Percentiles rank a stretch among this genome's conserved stretches.
Evolutionary conservation across 2,797 vertebrate species (phyloP).

Genomic region (Neoniphon sammara): DNA sequence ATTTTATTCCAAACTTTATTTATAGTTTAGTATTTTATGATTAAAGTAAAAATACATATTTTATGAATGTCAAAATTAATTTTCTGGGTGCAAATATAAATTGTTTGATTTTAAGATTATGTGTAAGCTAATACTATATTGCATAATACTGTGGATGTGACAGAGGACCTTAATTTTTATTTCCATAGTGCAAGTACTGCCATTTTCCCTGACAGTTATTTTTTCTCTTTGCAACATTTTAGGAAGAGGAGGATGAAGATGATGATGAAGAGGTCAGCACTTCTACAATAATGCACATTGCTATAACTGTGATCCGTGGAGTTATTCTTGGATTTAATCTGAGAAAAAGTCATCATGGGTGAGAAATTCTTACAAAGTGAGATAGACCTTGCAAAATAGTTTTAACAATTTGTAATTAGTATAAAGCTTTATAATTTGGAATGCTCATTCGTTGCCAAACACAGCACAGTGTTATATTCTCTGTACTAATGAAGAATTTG

Average conservation of each 20-base stretch:
- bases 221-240: background rate
- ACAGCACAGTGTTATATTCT: too few relatives aligned
- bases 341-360: background rate
- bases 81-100: background rate
- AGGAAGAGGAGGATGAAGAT: background rate
- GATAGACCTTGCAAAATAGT: too few relatives aligned
- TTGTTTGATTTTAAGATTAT: too few relatives aligned
- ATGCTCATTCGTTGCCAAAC: too few relatives aligned
- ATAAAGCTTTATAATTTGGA: too few relatives aligned
- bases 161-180: too few relatives aligned
- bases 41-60: background rate
- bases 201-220: background rate
- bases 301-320: fast-evolving
- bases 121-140: too few relatives aligned
- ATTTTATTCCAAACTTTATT: too few relatives aligned
- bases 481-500: too few relatives aligned
- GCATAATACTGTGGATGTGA: too few relatives aligned
- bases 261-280: fast-evolving
- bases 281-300: fast-evolving
- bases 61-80: background rate
- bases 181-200: background rate
- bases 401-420: too few relatives aligned
- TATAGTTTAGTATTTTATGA: background rate
- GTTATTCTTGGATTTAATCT: background rate
- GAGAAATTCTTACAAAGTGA: conserved; percentile 10